Conservation (phyloP, 2,113 vertebrate genomes). For the Uropsilus gracilis region DNA sequence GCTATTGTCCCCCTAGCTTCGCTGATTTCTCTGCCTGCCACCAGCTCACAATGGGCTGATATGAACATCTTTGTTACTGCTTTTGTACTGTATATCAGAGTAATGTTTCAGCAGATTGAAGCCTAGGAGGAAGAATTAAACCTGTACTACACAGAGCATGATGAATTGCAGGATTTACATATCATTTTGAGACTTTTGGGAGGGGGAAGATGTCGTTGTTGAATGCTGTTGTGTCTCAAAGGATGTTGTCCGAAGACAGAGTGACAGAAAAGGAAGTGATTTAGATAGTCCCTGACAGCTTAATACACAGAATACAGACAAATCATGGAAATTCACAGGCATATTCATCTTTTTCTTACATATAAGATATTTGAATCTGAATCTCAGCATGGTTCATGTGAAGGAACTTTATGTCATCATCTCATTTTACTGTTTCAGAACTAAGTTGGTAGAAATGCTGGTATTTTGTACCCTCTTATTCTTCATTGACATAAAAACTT, state of each 20-base stretch:
- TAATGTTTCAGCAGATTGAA: conserved; percentile 93
- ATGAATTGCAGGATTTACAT: conserved; percentile 97
- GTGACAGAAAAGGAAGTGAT: conserved; percentile 95
- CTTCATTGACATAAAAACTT: conserved; percentile 69
- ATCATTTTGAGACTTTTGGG: conserved; percentile 92
- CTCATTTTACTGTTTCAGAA: conserved; percentile 54
- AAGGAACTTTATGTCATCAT: background rate
- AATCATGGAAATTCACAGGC: conserved; percentile 82
- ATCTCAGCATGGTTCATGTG: background rate
- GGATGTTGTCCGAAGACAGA: conserved; percentile 88
- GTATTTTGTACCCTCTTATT: conserved; percentile 71
- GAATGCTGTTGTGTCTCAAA: conserved; percentile 93
- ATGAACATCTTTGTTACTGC: conserved; percentile 97
- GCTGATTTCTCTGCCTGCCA: conserved; percentile 95
- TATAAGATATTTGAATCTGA: background rate
- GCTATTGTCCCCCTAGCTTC: conserved; percentile 90
- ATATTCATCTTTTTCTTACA: conserved; percentile 45
- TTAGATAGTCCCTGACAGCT: conserved; percentile 97
- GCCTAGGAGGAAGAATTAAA: conserved; percentile 92
- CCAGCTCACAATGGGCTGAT: conserved; percentile 90
- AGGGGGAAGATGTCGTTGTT: conserved; percentile 84
- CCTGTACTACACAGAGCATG: conserved; percentile 90
- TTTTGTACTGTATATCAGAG: conserved; percentile 93
- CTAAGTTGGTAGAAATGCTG: conserved; percentile 46
- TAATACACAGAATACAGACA: conserved; percentile 93